Conservation (phyloP, 2,888 invertebrate species). For the Coenonympha arcania region DNA sequence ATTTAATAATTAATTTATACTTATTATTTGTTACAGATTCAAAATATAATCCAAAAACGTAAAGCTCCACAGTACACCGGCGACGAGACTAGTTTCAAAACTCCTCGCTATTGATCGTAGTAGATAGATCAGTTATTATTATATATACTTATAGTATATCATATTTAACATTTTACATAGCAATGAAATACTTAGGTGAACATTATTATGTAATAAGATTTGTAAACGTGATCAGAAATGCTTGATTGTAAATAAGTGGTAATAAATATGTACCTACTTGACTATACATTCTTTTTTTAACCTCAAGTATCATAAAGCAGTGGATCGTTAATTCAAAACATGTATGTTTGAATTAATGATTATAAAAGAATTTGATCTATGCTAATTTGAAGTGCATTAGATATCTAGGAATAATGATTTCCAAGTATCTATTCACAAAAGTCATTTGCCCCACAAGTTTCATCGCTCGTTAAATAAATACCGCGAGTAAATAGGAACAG, state of each 20-base stretch:
- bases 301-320: no score
- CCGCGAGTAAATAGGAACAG: no score
- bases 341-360: no score
- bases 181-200: not conserved
- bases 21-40: conserved; percentile 64
- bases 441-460: no score
- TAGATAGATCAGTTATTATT: not conserved
- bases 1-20: not conserved
- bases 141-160: no score
- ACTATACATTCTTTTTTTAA: not conserved
- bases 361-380: no score
- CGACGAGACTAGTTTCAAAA: conserved; percentile 78
- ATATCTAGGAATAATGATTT: no score
- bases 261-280: conserved; percentile 1
- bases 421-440: no score
- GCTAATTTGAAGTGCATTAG: no score
- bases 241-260: conserved; percentile 11
- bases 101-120: conserved; percentile 80
- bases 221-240: not conserved
- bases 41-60: conserved; percentile 91
- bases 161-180: not conserved
- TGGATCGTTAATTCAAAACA: no score
- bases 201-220: not conserved
- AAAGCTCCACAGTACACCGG: conserved; percentile 72
- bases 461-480: no score